A percentile compares a stretch with the other conserved stretches of the same genome.
These are phyloP conservation scores for Brachionus koreanus DNA, from an alignment of 1,140 invertebrate species.

Conservation along the genomic window DNA sequence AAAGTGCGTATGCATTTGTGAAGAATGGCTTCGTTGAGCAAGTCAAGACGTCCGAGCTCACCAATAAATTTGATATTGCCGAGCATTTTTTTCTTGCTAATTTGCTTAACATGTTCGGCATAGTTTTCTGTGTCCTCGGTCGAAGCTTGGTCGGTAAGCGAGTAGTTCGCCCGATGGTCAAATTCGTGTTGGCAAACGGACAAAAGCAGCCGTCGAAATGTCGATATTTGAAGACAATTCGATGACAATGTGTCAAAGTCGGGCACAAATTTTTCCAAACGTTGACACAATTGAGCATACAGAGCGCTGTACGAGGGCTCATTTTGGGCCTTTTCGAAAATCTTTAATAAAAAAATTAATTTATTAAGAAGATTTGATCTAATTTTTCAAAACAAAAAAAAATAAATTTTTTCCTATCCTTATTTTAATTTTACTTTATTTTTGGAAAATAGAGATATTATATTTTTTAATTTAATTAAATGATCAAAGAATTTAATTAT, in stretches of 20 bases:
- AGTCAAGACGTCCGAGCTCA: conserved; percentile 84
- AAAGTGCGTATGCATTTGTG: conserved; percentile 75
- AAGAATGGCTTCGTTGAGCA: conserved; percentile 85
- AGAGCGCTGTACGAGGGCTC: conserved; percentile 84
- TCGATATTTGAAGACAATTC: conserved; percentile 20
- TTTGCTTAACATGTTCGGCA: neutral
- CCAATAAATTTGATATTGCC: conserved; percentile 68
- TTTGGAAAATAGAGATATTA: too few species aligned
- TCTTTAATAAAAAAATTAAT: conserved; percentile 48
- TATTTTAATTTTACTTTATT: too few species aligned
- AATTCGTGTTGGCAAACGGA: conserved; percentile 81
- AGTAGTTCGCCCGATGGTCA: conserved; percentile 50
- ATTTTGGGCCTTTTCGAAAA: conserved; percentile 73
- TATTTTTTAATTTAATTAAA: too few species aligned
- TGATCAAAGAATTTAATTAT: too few species aligned
- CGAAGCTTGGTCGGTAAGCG: neutral
- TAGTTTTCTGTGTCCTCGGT: neutral
- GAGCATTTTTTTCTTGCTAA: conserved; percentile 29
- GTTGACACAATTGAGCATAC: conserved; percentile 74
- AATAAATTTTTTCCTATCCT: neutral
- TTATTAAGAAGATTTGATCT: neutral
- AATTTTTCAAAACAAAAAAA: too few species aligned
- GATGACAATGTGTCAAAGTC: neutral
- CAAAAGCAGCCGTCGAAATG: conserved; percentile 75
- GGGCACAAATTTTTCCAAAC: conserved; percentile 48